Percentiles rank a stretch among this genome's conserved stretches.
phyloP scores from a whole-genome alignment of 2,888 invertebrate species.

The Philopedon plagiatum region DNA sequence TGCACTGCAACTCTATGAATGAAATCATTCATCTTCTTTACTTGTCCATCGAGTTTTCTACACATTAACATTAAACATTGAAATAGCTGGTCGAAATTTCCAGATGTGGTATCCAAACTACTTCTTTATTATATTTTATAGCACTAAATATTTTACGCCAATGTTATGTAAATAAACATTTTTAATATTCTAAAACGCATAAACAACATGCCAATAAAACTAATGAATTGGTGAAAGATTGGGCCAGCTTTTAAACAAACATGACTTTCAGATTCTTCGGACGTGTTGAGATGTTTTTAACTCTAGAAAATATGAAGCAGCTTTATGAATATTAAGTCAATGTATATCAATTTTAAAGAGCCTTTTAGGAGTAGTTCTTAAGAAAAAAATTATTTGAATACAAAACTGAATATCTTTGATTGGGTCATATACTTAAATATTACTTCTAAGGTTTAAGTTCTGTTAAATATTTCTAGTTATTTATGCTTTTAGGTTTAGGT shows the following conservation, averaged over 20 bases:
- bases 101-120: not conserved
- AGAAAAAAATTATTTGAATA: not conserved
- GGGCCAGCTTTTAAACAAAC: conserved; percentile 15
- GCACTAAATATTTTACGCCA: not conserved
- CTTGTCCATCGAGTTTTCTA: no score
- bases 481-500: no score
- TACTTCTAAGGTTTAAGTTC: no score
- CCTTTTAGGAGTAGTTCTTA: not conserved
- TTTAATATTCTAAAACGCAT: conserved; percentile 10
- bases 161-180: conserved; percentile 10
- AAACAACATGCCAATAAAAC: conserved; percentile 28
- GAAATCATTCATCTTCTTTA: no score
- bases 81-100: no score
- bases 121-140: conserved; percentile 4
- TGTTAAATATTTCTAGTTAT: no score
- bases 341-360: not conserved
- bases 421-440: no score
- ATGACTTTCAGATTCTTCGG: conserved; percentile 9
- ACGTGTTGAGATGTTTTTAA: conserved; percentile 11
- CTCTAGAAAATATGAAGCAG: not conserved
- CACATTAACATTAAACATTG: no score
- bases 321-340: not conserved
- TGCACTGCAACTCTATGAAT: no score
- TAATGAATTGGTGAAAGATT: conserved; percentile 23
- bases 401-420: no score